These are phyloP conservation scores for Sphyrna mokarran DNA, from an alignment of 2,113 vertebrate genomes.

Conservation along the genomic window DNA sequence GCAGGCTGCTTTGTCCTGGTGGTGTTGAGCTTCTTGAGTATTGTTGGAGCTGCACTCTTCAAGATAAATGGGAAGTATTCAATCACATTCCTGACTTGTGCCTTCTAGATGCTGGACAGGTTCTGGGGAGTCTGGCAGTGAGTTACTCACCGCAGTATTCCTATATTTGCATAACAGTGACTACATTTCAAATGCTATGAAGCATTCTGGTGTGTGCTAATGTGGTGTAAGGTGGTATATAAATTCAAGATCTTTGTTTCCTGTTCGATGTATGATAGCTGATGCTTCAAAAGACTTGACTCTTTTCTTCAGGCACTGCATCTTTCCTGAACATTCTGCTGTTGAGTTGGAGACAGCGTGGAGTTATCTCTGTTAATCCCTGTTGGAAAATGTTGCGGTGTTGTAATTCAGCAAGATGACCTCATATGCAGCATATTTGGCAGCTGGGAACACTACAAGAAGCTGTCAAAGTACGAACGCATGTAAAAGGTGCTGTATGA, in stretches of 20 bases:
- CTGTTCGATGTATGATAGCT: not conserved
- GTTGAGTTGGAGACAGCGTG: not conserved
- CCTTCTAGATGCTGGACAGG: too few species aligned
- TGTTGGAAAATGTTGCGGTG: not conserved
- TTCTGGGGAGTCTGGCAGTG: too few species aligned
- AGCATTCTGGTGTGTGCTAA: not conserved
- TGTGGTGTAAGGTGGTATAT: not conserved
- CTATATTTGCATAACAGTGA: not conserved
- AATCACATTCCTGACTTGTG: too few species aligned
- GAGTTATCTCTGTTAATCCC: not conserved
- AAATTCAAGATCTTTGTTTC: not conserved
- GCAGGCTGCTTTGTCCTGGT: too few species aligned
- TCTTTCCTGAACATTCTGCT: not conserved
- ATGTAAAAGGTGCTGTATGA: not conserved
- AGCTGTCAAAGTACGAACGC: not conserved
- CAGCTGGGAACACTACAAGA: not conserved
- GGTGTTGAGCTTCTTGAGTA: too few species aligned
- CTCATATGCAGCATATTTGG: not conserved
- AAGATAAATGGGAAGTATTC: too few species aligned
- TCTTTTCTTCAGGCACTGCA: not conserved
- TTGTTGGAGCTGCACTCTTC: too few species aligned
- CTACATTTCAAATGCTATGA: not conserved
- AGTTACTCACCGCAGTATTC: too few species aligned
- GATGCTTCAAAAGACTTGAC: not conserved
- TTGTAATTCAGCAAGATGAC: not conserved